These are phyloP conservation scores for Monoplex corrugatus DNA, from an alignment of 2,888 invertebrate genomes.

Conservation along the genomic window DNA sequence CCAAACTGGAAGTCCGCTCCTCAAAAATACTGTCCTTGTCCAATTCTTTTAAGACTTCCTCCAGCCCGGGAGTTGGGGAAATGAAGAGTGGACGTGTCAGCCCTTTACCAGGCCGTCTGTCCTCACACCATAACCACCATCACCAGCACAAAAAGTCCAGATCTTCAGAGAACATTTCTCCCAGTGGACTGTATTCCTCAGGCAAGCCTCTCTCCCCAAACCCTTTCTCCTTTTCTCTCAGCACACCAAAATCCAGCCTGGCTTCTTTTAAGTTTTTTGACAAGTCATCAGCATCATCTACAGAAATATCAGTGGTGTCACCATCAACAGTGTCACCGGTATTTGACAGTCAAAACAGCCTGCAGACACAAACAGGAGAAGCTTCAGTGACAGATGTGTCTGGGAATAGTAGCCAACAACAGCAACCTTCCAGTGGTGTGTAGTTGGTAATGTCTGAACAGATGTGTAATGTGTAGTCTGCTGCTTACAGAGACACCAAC, in stretches of 20 bases:
- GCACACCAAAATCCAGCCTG: constrained; percentile 69
- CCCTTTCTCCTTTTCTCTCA: constrained; percentile 72
- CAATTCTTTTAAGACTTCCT: constrained; percentile 51
- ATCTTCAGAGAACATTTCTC: constrained; percentile 70
- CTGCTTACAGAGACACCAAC: too few relatives aligned
- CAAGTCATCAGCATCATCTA: constrained; percentile 31
- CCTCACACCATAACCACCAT: constrained; percentile 30
- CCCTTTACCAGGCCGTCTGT: constrained; percentile 48
- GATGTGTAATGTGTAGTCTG: too few relatives aligned
- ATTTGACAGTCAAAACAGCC: constrained; percentile 3
- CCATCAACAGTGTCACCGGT: background rate
- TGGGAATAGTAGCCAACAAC: background rate
- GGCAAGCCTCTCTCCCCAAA: constrained; percentile 56
- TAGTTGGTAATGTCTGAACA: background rate
- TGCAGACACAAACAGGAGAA: background rate
- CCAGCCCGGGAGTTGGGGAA: constrained; percentile 39
- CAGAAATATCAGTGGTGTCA: background rate
- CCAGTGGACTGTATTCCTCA: constrained; percentile 53
- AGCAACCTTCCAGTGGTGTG: background rate
- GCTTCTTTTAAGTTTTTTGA: constrained; percentile 73
- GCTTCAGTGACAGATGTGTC: background rate
- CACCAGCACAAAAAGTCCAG: constrained; percentile 64
- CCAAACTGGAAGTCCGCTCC: constrained; percentile 73
- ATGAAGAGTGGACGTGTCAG: constrained; percentile 58
- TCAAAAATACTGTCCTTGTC: constrained; percentile 63